Evolutionary conservation across 2,888 invertebrate genomes (phyloP).

Genomic region (Thecophora atra): DNA sequence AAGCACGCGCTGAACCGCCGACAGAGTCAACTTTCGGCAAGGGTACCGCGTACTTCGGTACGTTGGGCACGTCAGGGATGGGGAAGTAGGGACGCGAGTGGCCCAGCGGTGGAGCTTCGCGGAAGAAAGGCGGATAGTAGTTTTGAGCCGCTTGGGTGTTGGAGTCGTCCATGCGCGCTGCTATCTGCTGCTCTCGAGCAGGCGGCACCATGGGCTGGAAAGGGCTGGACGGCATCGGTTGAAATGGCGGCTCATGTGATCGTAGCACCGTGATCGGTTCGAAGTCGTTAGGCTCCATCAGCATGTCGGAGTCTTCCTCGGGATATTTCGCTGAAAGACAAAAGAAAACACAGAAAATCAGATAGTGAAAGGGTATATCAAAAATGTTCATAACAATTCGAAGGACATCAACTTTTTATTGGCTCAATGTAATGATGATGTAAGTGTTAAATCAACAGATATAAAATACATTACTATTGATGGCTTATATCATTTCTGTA

Average conservation of each 20-base stretch:
- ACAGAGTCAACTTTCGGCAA: constrained; percentile 63
- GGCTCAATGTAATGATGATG: too few relatives aligned
- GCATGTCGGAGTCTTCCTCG: constrained; percentile 65
- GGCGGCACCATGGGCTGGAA: constrained; percentile 28
- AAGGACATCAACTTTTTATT: too few relatives aligned
- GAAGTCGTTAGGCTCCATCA: constrained; percentile 66
- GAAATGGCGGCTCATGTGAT: constrained; percentile 61
- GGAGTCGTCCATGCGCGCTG: constrained; percentile 53
- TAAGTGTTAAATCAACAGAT: too few relatives aligned
- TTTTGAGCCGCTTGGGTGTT: constrained; percentile 71
- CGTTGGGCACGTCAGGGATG: constrained; percentile 70
- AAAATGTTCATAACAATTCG: too few relatives aligned
- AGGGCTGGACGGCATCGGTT: constrained; percentile 49
- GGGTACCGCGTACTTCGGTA: constrained; percentile 67
- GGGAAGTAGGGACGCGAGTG: constrained; percentile 72
- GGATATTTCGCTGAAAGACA: constrained; percentile 58
- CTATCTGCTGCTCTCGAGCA: constrained; percentile 42
- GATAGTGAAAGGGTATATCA: not conserved
- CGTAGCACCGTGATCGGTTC: constrained; percentile 60
- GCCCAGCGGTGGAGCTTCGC: constrained; percentile 70
- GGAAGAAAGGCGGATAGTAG: constrained; percentile 82
- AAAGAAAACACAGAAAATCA: constrained; percentile 30
- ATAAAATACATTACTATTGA: too few relatives aligned
- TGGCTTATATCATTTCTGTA: too few relatives aligned
- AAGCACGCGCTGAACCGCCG: constrained; percentile 60